Conservation (phyloP, 2,797 vertebrate genomes). For the Lagodon rhomboides region DNA sequence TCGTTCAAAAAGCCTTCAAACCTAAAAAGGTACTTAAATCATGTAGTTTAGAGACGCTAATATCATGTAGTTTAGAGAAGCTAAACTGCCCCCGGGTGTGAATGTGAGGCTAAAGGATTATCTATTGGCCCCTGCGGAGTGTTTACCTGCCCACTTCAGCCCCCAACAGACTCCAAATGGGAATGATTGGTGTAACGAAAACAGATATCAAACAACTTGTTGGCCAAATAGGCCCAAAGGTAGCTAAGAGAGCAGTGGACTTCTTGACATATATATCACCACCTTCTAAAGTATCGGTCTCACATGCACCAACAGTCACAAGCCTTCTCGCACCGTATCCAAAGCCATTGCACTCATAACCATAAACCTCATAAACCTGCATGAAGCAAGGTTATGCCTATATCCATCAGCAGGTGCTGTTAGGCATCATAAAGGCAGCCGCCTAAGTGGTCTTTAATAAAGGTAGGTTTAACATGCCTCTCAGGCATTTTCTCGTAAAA, state of each 20-base stretch:
- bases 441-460: constrained; percentile 81
- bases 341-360: constrained; percentile 28
- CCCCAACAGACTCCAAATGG: constrained; percentile 1
- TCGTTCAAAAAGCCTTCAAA: constrained; percentile 10
- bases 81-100: constrained; percentile 5
- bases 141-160: constrained; percentile 37
- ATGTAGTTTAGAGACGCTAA: neutral
- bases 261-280: neutral
- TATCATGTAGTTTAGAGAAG: neutral
- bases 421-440: constrained; percentile 67
- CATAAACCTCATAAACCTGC: constrained; percentile 52
- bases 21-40: constrained; percentile 5
- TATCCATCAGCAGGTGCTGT: constrained; percentile 64
- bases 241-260: neutral
- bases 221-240: constrained; percentile 5
- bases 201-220: constrained; percentile 17
- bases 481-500: constrained; percentile 72
- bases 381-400: constrained; percentile 52
- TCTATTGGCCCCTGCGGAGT: constrained; percentile 24
- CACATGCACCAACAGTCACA: constrained; percentile 3
- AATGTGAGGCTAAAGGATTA: constrained; percentile 34
- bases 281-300: constrained; percentile 7
- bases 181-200: constrained; percentile 11
- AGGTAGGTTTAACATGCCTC: constrained; percentile 72
- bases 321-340: constrained; percentile 6